Conservation (phyloP, 2,113 vertebrate species). For the Plestiodon gilberti region DNA sequence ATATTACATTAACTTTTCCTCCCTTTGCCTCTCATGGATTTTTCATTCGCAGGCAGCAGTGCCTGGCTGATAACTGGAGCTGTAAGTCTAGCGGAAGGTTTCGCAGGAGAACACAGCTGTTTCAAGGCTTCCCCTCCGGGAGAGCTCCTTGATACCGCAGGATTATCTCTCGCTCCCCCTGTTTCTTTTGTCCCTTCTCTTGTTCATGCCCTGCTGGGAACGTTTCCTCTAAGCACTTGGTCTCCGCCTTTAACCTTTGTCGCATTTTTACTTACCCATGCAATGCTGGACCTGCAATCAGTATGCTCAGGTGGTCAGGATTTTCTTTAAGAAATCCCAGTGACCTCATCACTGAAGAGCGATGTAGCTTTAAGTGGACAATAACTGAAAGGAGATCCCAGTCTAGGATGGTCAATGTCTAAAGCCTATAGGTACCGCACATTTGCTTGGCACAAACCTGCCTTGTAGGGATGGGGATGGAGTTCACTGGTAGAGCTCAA, state of each 20-base stretch:
- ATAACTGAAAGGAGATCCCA: slow-evolving; percentile 15
- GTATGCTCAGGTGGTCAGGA: not conserved
- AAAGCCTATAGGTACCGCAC: not conserved
- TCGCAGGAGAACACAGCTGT: not conserved
- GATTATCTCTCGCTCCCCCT: not conserved
- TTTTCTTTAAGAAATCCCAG: slow-evolving; percentile 14
- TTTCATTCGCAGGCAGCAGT: slow-evolving; percentile 53
- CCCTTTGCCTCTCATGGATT: slow-evolving; percentile 47
- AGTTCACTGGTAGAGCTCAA: not conserved
- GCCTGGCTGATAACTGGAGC: slow-evolving; percentile 36
- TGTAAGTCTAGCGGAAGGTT: not conserved
- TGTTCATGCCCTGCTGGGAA: not conserved
- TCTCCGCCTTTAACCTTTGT: not conserved
- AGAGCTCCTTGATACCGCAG: not conserved
- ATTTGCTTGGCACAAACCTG: not conserved
- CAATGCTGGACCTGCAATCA: not conserved
- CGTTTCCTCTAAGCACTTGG: not conserved
- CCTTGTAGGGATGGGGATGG: not conserved
- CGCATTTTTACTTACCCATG: not conserved
- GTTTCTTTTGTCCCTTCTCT: slow-evolving; percentile 2
- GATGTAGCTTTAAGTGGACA: slow-evolving; percentile 20
- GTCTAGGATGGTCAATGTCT: not conserved
- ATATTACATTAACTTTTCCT: slow-evolving; percentile 61
- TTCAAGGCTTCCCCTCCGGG: not conserved
- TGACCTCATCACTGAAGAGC: slow-evolving; percentile 11